These are phyloP conservation scores for Poeciliopsis prolifica DNA, from an alignment of 2,113 vertebrate genomes.

Conservation along the genomic window DNA sequence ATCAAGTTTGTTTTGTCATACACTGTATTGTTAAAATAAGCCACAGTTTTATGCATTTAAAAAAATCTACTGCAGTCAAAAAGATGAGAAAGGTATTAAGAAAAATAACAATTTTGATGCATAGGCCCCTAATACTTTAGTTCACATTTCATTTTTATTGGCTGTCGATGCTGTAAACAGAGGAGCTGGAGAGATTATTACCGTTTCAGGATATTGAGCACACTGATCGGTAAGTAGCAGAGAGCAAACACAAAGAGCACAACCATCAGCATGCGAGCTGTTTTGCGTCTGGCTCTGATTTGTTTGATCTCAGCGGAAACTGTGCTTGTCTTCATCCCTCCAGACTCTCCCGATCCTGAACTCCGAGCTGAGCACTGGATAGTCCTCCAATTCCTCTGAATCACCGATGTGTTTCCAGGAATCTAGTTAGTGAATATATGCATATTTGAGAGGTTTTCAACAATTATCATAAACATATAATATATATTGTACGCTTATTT, in stretches of 20 bases:
- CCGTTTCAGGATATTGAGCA: slow-evolving; percentile 97
- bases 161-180: neutral
- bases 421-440: slow-evolving; percentile 80
- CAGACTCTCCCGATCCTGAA: slow-evolving; percentile 76
- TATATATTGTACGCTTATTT: neutral
- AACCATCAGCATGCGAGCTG: slow-evolving; percentile 96
- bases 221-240: slow-evolving; percentile 96
- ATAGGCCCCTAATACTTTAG: neutral
- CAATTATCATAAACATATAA: neutral
- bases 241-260: slow-evolving; percentile 94
- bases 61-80: neutral
- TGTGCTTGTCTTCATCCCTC: slow-evolving; percentile 82
- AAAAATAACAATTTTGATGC: neutral
- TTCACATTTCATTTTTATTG: neutral
- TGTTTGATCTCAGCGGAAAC: slow-evolving; percentile 96
- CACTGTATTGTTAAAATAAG: neutral
- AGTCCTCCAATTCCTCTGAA: slow-evolving; percentile 92
- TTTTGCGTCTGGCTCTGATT: slow-evolving; percentile 90
- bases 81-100: neutral
- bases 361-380: slow-evolving; percentile 80
- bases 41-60: neutral
- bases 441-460: neutral
- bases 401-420: slow-evolving; percentile 89
- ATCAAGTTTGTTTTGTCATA: neutral
- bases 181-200: slow-evolving; percentile 56